Conservation (phyloP, 2,797 vertebrate genomes). For the Sphenopsis melanotis region DNA sequence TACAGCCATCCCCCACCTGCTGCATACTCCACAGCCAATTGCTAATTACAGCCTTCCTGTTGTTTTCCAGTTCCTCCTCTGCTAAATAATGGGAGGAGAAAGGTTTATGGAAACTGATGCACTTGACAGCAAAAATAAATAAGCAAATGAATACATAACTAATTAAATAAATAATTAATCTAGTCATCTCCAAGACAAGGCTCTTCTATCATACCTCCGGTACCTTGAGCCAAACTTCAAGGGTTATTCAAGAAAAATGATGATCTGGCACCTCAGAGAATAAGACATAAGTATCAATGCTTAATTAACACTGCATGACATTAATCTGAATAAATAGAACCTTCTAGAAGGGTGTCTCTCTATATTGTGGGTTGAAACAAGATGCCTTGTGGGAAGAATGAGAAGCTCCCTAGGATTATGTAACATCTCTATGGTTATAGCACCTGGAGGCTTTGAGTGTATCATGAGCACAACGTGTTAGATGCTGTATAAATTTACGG, state of each 20-base stretch:
- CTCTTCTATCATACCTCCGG: not conserved
- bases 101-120: not conserved
- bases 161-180: not conserved
- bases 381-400: not conserved
- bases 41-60: not conserved
- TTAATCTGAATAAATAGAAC: not conserved
- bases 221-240: not conserved
- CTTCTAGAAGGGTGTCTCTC: not conserved
- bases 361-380: not conserved
- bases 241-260: not conserved
- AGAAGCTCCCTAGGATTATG: not conserved
- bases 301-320: slow-evolving; percentile 37
- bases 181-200: not conserved
- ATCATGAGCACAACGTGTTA: not conserved
- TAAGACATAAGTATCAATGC: not conserved
- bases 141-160: not conserved
- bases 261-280: not conserved
- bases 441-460: not conserved
- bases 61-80: slow-evolving; percentile 22
- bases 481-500: not conserved
- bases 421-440: not conserved
- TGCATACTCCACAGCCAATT: not conserved
- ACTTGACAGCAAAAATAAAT: slow-evolving; percentile 21
- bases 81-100: not conserved
- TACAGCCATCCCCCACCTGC: not conserved